These are phyloP conservation scores for Anodontia alba DNA, from an alignment of 2,888 invertebrate species.

Conservation along the genomic window DNA sequence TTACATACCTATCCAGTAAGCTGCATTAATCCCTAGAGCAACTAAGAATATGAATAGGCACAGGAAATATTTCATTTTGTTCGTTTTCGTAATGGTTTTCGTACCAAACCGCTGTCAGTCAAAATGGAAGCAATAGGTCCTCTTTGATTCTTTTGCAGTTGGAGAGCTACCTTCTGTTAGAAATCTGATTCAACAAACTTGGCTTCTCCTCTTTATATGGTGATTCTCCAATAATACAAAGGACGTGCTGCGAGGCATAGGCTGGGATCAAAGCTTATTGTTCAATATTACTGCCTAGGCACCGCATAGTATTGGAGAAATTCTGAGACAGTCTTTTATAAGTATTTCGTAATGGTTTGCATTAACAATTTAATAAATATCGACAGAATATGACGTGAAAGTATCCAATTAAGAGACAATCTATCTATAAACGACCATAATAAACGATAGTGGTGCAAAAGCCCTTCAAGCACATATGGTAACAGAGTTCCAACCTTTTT, in stretches of 20 bases:
- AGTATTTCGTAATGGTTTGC: neutral
- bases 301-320: neutral
- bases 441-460: no score
- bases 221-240: conserved; percentile 4
- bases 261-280: neutral
- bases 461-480: no score
- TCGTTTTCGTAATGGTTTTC: neutral
- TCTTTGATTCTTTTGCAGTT: neutral
- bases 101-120: neutral
- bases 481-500: no score
- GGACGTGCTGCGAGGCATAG: neutral
- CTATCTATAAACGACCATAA: no score
- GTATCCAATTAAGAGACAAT: no score
- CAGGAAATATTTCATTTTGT: conserved; percentile 43
- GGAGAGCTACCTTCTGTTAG: neutral
- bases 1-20: conserved; percentile 53
- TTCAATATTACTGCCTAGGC: neutral
- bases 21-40: conserved; percentile 26
- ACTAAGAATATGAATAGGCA: conserved; percentile 26
- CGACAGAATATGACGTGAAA: no score
- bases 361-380: no score
- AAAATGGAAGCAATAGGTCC: neutral
- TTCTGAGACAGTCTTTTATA: neutral
- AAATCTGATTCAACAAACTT: neutral
- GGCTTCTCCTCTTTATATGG: neutral